Percentiles rank a stretch among this genome's conserved stretches.
Conservation (phyloP, 2,113 vertebrate genomes). For the Spea multiplicata region DNA sequence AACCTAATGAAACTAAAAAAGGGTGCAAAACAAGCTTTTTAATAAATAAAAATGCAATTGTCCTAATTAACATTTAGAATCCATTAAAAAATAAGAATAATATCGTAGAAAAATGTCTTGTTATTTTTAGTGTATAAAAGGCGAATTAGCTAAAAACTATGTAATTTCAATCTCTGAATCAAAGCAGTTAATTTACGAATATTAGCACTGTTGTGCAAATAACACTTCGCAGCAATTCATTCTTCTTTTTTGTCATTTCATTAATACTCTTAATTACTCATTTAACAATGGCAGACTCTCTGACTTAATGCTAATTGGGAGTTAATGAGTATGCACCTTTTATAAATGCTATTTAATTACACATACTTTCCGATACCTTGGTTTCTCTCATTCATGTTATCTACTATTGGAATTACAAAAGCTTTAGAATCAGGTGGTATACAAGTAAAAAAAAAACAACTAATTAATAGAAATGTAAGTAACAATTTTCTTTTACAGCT, state of each 20-base stretch:
- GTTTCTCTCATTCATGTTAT: constrained; percentile 4
- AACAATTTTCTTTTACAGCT: neutral
- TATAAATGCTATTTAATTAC: constrained; percentile 41
- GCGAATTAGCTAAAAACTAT: neutral
- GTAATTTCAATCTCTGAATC: neutral
- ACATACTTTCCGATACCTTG: constrained; percentile 26
- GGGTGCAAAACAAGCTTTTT: no score
- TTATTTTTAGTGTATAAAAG: no score
- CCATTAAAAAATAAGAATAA: no score
- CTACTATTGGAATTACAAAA: constrained; percentile 15
- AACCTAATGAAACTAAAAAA: no score
- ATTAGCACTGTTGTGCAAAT: neutral
- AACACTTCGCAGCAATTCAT: constrained; percentile 30
- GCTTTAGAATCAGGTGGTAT: neutral
- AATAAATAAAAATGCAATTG: no score
- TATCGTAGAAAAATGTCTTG: neutral
- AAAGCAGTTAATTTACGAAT: constrained; percentile 18
- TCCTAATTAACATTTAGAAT: no score
- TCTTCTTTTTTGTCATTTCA: constrained; percentile 45
- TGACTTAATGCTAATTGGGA: constrained; percentile 45
- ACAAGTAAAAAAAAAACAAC: neutral
- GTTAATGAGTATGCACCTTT: constrained; percentile 47
- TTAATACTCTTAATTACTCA: constrained; percentile 48
- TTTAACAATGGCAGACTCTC: constrained; percentile 45
- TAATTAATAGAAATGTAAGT: neutral